A percentile compares a stretch with the other conserved stretches of the same genome.
Conservation (phyloP, 2,113 vertebrate species). For the Tragelaphus buxtoni region DNA sequence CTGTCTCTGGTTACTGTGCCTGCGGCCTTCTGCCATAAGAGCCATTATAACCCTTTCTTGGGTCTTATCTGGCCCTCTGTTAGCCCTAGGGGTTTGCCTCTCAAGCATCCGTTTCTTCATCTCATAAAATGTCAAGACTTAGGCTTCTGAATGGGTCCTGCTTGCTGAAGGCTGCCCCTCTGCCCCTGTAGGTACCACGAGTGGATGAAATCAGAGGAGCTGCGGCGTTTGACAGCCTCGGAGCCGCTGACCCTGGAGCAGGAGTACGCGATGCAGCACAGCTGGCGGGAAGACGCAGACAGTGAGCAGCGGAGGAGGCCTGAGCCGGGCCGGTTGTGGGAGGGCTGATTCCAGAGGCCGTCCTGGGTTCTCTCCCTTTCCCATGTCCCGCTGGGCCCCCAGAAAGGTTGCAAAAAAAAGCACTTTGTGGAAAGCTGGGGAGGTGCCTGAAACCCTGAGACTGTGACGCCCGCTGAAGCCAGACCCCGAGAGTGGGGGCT, state of each 20-base stretch:
- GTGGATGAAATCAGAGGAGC: conserved; percentile 95
- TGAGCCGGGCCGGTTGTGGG: background rate
- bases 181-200: conserved; percentile 87
- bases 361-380: background rate
- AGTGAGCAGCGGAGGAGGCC: conserved; percentile 81
- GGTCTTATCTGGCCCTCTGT: background rate
- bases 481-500: background rate
- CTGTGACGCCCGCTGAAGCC: background rate
- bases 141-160: background rate
- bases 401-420: background rate
- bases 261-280: conserved; percentile 93
- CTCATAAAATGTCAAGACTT: background rate
- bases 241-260: conserved; percentile 93
- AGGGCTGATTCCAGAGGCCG: background rate
- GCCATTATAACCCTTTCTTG: background rate
- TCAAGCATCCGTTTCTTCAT: background rate
- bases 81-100: background rate
- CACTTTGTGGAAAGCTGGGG: background rate
- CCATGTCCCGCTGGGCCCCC: background rate
- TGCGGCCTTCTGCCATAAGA: background rate
- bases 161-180: background rate
- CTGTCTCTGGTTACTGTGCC: background rate
- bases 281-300: conserved; percentile 91
- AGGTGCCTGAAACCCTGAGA: background rate
- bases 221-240: conserved; percentile 92